Percentiles rank a stretch among this genome's conserved stretches.
Conservation (phyloP, 2,113 vertebrate genomes). For the Panthera leo region DNA sequence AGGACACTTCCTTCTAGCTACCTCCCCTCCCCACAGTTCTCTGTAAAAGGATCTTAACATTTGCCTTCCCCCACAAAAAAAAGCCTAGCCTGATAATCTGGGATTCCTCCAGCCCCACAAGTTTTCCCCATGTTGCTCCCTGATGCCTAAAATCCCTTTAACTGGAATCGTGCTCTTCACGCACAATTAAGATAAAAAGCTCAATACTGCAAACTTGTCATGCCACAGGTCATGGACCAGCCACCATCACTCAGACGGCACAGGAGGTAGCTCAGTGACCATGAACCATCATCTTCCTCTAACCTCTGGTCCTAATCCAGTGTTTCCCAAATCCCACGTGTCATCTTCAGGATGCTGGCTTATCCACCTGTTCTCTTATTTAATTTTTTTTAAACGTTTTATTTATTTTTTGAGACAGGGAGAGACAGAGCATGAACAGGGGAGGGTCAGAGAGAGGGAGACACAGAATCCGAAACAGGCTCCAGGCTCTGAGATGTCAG, state of each 20-base stretch:
- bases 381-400: background rate
- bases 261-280: too few relatives aligned
- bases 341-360: background rate
- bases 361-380: background rate
- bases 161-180: background rate
- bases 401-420: too few relatives aligned
- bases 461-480: too few relatives aligned
- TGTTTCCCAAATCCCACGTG: background rate
- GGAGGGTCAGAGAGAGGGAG: too few relatives aligned
- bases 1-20: background rate
- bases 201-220: background rate
- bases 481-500: too few relatives aligned
- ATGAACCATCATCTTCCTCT: background rate
- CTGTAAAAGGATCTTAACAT: background rate
- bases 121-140: background rate
- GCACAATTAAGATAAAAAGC: background rate
- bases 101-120: background rate
- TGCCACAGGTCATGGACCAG: background rate
- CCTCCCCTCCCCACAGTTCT: background rate
- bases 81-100: background rate
- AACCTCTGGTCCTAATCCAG: background rate
- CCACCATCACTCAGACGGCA: background rate
- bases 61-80: background rate
- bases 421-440: too few relatives aligned
- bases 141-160: slow-evolving; percentile 29